Percentiles rank a stretch among this genome's conserved stretches.
Evolutionary conservation across 1,140 invertebrate genomes (phyloP).

Genomic region (Tetramorium alpestre): DNA sequence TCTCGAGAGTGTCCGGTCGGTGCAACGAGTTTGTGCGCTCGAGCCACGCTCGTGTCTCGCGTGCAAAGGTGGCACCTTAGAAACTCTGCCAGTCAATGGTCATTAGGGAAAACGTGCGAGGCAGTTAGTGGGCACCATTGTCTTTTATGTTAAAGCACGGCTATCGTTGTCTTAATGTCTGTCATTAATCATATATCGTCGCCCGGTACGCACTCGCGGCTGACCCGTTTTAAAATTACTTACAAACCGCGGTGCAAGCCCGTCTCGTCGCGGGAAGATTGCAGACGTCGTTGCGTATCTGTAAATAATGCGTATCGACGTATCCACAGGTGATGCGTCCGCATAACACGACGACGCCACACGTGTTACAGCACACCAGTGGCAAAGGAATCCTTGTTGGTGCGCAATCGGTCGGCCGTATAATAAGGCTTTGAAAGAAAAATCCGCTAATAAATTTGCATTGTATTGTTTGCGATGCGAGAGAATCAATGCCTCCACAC

Average conservation of each 20-base stretch:
- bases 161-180: conserved; percentile 66
- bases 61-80: conserved; percentile 62
- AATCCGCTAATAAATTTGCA: conserved; percentile 28
- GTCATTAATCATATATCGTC: conserved; percentile 67
- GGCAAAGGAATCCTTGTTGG: neutral
- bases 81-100: conserved; percentile 68
- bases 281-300: conserved; percentile 3
- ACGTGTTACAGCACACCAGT: neutral
- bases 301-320: conserved; percentile 41
- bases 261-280: conserved; percentile 12
- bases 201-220: conserved; percentile 20
- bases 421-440: neutral
- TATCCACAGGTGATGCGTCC: conserved; percentile 30
- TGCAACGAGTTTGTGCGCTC: conserved; percentile 20
- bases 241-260: conserved; percentile 29
- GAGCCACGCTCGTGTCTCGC: conserved; percentile 40
- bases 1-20: neutral
- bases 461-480: neutral
- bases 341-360: conserved; percentile 11
- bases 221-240: conserved; percentile 56
- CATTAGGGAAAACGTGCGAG: conserved; percentile 66
- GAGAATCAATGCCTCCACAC: neutral
- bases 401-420: neutral
- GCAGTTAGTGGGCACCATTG: conserved; percentile 72
- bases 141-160: conserved; percentile 77